Conservation (phyloP, 2,888 invertebrate genomes). For the Timandra comae region DNA sequence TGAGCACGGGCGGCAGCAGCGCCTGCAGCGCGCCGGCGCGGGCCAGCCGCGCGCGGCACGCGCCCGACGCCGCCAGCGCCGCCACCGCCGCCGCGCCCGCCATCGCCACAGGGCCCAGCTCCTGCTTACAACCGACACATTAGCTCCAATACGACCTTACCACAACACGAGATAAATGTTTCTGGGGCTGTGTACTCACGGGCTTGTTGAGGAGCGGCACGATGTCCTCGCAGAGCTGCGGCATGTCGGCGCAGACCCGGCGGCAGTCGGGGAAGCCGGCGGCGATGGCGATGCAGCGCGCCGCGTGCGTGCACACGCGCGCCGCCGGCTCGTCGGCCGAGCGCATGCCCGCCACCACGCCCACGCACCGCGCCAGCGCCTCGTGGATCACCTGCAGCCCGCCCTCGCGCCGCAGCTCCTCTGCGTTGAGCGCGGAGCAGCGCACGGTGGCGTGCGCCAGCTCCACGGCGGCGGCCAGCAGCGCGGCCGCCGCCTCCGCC, state of each 20-base stretch:
- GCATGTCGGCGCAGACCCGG: slow-evolving; percentile 89
- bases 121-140: no score
- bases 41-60: slow-evolving; percentile 89
- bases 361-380: slow-evolving; percentile 95
- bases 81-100: no score
- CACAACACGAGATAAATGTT: no score
- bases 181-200: slow-evolving; percentile 35
- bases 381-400: slow-evolving; percentile 93
- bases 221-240: slow-evolving; percentile 88
- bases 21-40: slow-evolving; percentile 95
- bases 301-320: slow-evolving; percentile 93
- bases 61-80: slow-evolving; percentile 85
- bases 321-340: slow-evolving; percentile 88
- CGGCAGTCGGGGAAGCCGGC: slow-evolving; percentile 95
- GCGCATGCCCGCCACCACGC: slow-evolving; percentile 87
- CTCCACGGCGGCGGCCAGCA: slow-evolving; percentile 94
- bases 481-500: slow-evolving; percentile 41
- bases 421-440: slow-evolving; percentile 97
- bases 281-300: slow-evolving; percentile 96
- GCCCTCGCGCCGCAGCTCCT: slow-evolving; percentile 95
- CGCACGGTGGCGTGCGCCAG: slow-evolving; percentile 97
- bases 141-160: no score
- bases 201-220: slow-evolving; percentile 50
- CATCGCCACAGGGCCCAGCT: no score
- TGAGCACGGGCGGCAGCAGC: slow-evolving; percentile 90